These are phyloP conservation scores for Tachypleus tridentatus DNA, from an alignment of 1,140 invertebrate species.

Conservation along the genomic window DNA sequence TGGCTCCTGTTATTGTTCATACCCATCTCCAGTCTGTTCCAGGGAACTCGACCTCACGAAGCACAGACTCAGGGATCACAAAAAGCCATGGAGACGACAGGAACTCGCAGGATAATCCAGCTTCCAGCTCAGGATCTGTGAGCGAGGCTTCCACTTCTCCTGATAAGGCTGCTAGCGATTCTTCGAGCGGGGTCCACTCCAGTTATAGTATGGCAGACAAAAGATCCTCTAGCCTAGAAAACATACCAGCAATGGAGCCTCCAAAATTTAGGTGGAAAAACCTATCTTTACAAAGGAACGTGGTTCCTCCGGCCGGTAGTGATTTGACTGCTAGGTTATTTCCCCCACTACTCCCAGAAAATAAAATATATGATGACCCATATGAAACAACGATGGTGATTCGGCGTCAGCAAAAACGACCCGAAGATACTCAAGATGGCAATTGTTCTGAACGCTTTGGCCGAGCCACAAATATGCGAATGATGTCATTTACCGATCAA, in stretches of 20 bases:
- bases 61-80: slow-evolving; percentile 16
- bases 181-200: slow-evolving; percentile 4
- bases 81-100: slow-evolving; percentile 10
- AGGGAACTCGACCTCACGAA: background rate
- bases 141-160: slow-evolving; percentile 23
- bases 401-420: background rate
- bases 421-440: background rate
- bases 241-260: background rate
- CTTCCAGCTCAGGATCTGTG: slow-evolving; percentile 19
- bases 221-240: background rate
- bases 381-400: background rate
- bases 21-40: no score
- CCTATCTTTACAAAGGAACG: background rate
- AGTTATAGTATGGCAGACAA: background rate
- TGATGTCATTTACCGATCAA: slow-evolving; percentile 6
- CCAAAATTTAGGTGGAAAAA: background rate
- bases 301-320: no score
- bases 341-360: background rate
- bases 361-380: background rate
- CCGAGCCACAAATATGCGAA: slow-evolving; percentile 2
- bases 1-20: no score
- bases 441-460: background rate
- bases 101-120: slow-evolving; percentile 6
- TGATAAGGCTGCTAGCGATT: slow-evolving; percentile 14
- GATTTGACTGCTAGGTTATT: no score